Conservation (phyloP, 2,797 vertebrate species). For the Phataginus tetradactyla region DNA sequence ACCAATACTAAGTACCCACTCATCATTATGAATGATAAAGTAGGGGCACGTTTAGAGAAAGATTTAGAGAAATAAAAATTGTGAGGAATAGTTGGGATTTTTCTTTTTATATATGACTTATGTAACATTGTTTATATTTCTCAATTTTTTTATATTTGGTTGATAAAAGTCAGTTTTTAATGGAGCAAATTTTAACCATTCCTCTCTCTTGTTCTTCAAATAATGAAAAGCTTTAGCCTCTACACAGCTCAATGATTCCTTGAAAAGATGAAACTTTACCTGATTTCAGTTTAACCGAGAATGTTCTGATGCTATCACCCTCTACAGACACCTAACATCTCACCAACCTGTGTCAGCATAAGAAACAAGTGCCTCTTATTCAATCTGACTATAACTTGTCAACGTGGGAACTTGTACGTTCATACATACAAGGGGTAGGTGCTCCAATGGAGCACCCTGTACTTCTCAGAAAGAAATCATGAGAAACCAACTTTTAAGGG, state of each 20-base stretch:
- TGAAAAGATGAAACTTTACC: neutral
- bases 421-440: neutral
- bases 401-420: neutral
- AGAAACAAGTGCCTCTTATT: constrained; percentile 13
- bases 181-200: neutral
- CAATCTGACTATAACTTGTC: neutral
- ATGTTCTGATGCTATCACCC: neutral
- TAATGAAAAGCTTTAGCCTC: neutral
- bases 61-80: constrained; percentile 11
- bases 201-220: neutral
- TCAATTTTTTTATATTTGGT: neutral
- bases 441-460: neutral
- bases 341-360: neutral
- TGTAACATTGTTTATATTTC: neutral
- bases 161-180: constrained; percentile 16
- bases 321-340: neutral
- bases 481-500: neutral
- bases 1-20: neutral
- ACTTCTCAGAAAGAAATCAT: neutral
- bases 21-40: neutral
- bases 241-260: neutral
- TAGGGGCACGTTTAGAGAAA: neutral
- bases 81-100: neutral
- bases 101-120: neutral
- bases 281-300: constrained; percentile 27